A percentile compares a stretch with the other conserved stretches of the same genome.
Conservation (phyloP, 2,113 vertebrate species). For the Trinectes maculatus region DNA sequence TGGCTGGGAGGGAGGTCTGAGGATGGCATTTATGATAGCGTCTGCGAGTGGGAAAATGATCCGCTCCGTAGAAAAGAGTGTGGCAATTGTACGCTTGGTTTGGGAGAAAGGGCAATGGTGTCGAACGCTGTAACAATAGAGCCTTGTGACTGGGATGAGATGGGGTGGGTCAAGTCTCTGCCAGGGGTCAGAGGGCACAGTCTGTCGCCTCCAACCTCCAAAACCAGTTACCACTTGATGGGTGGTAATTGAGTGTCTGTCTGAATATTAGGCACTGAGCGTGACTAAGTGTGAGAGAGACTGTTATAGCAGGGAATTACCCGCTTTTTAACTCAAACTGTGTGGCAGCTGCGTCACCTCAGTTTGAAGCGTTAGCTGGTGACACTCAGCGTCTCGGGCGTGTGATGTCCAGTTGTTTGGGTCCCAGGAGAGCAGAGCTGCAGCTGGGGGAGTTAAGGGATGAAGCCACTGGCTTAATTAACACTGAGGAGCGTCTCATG, state of each 20-base stretch:
- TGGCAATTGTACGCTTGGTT: conserved; percentile 35
- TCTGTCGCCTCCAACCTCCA: conserved; percentile 27
- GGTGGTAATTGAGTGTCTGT: conserved; percentile 15
- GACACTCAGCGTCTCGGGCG: not conserved
- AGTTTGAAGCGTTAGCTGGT: conserved; percentile 36
- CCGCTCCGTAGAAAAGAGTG: conserved; percentile 24
- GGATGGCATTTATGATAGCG: conserved; percentile 55
- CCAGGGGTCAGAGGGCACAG: conserved; percentile 54
- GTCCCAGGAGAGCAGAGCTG: not conserved
- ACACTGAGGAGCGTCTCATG: not conserved
- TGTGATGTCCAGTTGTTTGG: conserved; percentile 6
- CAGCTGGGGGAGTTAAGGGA: conserved; percentile 6
- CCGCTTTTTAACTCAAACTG: not conserved
- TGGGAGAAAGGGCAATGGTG: conserved; percentile 38
- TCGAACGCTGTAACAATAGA: conserved; percentile 51
- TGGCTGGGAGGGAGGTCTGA: conserved; percentile 11
- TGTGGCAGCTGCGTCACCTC: conserved; percentile 42
- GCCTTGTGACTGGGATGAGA: conserved; percentile 60
- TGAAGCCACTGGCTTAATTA: conserved; percentile 1
- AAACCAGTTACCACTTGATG: conserved; percentile 41
- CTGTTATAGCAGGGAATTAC: conserved; percentile 40
- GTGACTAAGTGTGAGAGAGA: conserved; percentile 16
- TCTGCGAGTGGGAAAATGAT: conserved; percentile 47
- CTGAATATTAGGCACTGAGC: conserved; percentile 11
- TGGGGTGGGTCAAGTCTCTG: conserved; percentile 31